Base-by-base conservation (phyloP, 2,888 invertebrate species). In the Papilio elwesi region DNA sequence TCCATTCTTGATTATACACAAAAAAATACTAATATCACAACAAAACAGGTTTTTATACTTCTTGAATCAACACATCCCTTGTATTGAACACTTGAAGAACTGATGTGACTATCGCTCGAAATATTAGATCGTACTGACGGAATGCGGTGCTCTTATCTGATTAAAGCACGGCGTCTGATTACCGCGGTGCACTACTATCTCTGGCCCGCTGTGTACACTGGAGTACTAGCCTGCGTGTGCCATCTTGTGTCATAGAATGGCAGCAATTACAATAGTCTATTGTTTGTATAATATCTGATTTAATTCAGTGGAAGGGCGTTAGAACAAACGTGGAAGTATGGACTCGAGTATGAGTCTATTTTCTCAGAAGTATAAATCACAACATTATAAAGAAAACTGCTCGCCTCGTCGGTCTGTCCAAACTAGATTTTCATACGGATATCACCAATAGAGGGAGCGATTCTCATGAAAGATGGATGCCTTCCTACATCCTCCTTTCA, bases 121-220 rank as follows among this genome's bases (percentile, higher is more conserved):
- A 68, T 69, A 68, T 49, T 55, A 68, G 12, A 64, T 49, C 55
- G 68, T 65, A 68, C 68, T 73, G 49, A 64, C 64, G 68, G 73
- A 73, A 73, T 73, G 73, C 65, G 68, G 68, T 12, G 43, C n/a
- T 36, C 64, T 73, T 73, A 73, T 73, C 73, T 68, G 73, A 73
- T 73, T 73, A 73, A 36, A 65, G 57, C 68, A 68, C 68, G 12
- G 15, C 55, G 68, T 72, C 63, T 73, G 73, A 73, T 73, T 73
- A 73, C 26, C 26, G 55, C 49, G 55, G 38, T 59, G 49, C 63
- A 49, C 63, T 51, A 73, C 64, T 73, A 73, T 73, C 73, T 72
- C 38, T 57, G 48, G 51, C 55, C n/a, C 13, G 26, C 49, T 64
- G 55, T 70, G 15, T 70, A 51, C 43, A 49, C 43, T 51, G 67